Evolutionary conservation across 2,888 invertebrate species (phyloP), one percentile per base, ranked within the genome.

Genomic region (Coenonympha arcania): DNA sequence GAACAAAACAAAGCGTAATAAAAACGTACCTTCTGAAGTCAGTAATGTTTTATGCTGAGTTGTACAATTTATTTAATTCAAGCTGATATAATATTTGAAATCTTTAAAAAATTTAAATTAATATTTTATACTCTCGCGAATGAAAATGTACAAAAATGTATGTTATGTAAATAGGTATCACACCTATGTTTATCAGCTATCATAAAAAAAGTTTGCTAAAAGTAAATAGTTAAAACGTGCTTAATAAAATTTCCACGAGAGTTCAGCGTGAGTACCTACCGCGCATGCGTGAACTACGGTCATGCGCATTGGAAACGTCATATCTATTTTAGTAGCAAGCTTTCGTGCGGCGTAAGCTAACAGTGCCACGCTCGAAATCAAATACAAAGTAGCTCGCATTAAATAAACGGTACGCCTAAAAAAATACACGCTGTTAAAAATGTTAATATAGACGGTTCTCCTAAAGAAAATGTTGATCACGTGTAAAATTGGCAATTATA

Each of bases 291-390:
- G 60, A 30, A 51, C 33, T 60, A 52, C 59, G 56, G 66, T 61
- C 82, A 72, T 64, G 83, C 81, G 80, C 76, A 28, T 5, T 42
- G 3, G 20, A 73, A 76, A 80, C 81, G 79, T 79, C 82, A 79
- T 64, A 57, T 73, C 80, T 84, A 84, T 84, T 84, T 83, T 75
- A 77, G 85, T 80, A 73, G 62, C 65, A 70, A 71, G 69, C 73
- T 65, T 65, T 59, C 65, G 63, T 56, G 63, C 66, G 60, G 53
- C 48, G 52, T 61, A 57, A 62, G 59, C 65, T 57, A 54, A 59
- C 61, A 60, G 59, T 57, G 59, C 50, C 63, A 58, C 61, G 63
- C 58, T 58, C 52, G 16, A 36, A 57, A 58, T 58, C 49, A 55
- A 53, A 56, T 48, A 57, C 52, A 60, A 52, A 44, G 48, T 55